Evolutionary conservation across 1,140 invertebrate species (phyloP).

Genomic region (Stegodyphus mimosarum): DNA sequence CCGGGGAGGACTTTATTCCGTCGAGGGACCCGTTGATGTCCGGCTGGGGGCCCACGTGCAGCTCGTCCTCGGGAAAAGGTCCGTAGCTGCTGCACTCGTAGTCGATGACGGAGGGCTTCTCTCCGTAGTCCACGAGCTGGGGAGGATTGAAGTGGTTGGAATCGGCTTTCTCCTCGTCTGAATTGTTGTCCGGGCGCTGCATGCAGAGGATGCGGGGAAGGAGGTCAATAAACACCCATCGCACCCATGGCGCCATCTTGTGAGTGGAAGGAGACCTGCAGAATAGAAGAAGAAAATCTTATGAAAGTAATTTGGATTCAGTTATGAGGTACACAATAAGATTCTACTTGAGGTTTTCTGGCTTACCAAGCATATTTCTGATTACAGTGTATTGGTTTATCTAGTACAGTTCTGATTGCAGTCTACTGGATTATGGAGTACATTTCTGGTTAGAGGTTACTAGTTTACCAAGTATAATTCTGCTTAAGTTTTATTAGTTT

Average conservation of each 20-base stretch:
- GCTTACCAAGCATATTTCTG: not conserved
- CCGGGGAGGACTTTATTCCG: conserved; percentile 75
- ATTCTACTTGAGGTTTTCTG: not conserved
- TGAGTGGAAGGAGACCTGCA: conserved; percentile 93
- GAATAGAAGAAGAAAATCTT: not conserved
- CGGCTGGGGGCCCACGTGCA: conserved; percentile 13
- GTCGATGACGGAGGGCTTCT: conserved; percentile 34
- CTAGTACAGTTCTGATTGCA: not conserved
- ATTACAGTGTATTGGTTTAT: not conserved
- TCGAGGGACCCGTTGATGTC: conserved; percentile 41
- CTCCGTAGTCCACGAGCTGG: not conserved
- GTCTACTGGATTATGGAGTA: not conserved
- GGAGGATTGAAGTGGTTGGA: conserved; percentile 2
- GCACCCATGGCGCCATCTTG: conserved; percentile 88
- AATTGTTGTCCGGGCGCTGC: conserved; percentile 66
- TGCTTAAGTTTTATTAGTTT: no score
- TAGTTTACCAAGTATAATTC: not conserved
- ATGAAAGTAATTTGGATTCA: not conserved
- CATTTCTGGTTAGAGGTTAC: not conserved
- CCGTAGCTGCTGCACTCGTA: conserved; percentile 41
- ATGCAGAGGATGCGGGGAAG: conserved; percentile 86
- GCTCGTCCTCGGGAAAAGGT: conserved; percentile 13
- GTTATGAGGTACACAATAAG: not conserved
- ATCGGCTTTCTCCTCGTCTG: conserved; percentile 15
- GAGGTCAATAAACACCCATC: conserved; percentile 85